Evolutionary conservation across 2,797 vertebrate genomes (phyloP).

Genomic region (Anguilla marmorata): DNA sequence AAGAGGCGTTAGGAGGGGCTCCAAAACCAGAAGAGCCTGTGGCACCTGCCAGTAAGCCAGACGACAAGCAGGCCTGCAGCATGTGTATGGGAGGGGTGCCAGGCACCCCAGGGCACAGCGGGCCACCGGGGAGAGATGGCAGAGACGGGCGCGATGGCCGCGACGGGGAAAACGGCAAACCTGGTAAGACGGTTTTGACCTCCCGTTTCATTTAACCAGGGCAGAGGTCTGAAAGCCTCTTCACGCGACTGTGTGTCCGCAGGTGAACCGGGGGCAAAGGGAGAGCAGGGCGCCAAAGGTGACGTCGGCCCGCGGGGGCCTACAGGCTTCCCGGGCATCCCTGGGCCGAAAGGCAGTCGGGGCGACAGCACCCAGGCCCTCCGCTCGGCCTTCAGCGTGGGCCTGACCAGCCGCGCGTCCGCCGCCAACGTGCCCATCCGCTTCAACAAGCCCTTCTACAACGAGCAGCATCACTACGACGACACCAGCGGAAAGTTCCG

Average conservation of each 20-base stretch:
- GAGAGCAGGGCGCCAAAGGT: conserved; percentile 61
- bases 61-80: conserved; percentile 62
- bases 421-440: conserved; percentile 74
- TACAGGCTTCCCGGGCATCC: conserved; percentile 64
- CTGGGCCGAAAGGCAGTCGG: conserved; percentile 71
- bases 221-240: background rate
- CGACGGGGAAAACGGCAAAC: conserved; percentile 77
- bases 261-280: conserved; percentile 72
- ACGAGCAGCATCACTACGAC: conserved; percentile 73
- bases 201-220: background rate
- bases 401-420: conserved; percentile 58
- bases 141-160: conserved; percentile 74
- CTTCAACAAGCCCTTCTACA: conserved; percentile 81
- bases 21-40: conserved; percentile 15
- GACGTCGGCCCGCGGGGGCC: conserved; percentile 54
- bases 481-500: conserved; percentile 74
- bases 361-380: conserved; percentile 66
- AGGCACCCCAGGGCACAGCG: conserved; percentile 77
- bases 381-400: conserved; percentile 79
- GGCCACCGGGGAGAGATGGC: conserved; percentile 74
- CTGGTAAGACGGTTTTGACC: conserved; percentile 62
- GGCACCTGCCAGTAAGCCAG: conserved; percentile 24
- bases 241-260: background rate
- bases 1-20: background rate
- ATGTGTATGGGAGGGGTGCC: conserved; percentile 80